These are phyloP conservation scores for Protonemura montana DNA, from an alignment of 2,888 invertebrate genomes.

Conservation along the genomic window DNA sequence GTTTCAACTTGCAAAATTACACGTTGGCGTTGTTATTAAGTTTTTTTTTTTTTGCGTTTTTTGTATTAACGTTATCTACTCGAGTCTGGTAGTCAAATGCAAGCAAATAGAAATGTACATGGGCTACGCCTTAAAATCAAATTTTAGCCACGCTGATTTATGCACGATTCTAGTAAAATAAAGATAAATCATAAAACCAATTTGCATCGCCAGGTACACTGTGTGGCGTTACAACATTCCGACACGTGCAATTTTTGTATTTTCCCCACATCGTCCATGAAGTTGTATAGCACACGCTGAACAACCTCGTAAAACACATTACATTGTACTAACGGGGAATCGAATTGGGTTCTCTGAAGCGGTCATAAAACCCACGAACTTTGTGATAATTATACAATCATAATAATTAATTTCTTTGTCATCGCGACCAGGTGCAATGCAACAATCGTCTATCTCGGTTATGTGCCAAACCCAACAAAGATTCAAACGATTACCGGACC, in stretches of 20 bases:
- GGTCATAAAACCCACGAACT: not conserved
- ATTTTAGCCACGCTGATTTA: not conserved
- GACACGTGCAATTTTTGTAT: not conserved
- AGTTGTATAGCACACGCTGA: not conserved
- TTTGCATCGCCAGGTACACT: not conserved
- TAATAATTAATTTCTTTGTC: constrained; percentile 22
- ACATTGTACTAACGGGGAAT: no score
- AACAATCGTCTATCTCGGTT: not conserved
- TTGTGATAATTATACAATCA: not conserved
- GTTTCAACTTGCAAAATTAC: not conserved
- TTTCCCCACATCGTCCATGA: not conserved
- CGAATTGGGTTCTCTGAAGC: not conserved
- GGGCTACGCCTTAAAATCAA: not conserved
- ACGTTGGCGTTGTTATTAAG: not conserved
- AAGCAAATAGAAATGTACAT: not conserved
- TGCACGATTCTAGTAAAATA: not conserved
- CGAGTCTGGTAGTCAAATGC: not conserved
- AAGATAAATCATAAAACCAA: not conserved
- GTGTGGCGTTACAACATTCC: not conserved
- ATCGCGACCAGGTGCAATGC: not conserved
- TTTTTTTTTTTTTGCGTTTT: not conserved
- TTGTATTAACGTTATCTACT: not conserved
- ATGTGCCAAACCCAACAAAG: not conserved
- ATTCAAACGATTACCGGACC: not conserved
- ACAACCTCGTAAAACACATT: no score